Conservation (phyloP, 2,113 vertebrate genomes). For the Silurus glanis region DNA sequence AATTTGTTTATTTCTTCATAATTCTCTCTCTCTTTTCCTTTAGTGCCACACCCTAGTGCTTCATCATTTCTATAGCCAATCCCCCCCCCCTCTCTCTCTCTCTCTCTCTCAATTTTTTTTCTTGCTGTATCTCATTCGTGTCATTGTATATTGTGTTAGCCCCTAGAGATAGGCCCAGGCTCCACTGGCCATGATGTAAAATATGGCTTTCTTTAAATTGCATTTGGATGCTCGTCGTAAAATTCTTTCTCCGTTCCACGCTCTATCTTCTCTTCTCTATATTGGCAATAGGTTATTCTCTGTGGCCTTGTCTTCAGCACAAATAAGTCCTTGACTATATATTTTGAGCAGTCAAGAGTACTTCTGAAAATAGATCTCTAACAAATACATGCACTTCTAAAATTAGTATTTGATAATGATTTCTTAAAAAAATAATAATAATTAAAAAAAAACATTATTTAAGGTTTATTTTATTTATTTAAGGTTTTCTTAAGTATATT, state of each 20-base stretch:
- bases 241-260: not conserved
- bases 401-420: not conserved
- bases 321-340: slow-evolving; percentile 8
- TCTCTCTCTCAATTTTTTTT: not conserved
- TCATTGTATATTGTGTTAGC: slow-evolving; percentile 20
- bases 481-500: not conserved
- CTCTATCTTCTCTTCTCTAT: slow-evolving; percentile 1
- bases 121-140: not conserved
- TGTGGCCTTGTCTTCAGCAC: not conserved
- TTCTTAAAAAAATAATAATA: not conserved
- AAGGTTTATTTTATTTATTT: not conserved
- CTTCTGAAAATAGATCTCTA: slow-evolving; percentile 10
- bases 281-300: not conserved
- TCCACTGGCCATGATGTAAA: slow-evolving; percentile 24
- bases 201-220: slow-evolving; percentile 41
- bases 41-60: slow-evolving; percentile 12
- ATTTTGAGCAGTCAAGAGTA: not conserved
- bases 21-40: slow-evolving; percentile 4
- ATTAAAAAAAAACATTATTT: too few relatives aligned
- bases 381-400: not conserved
- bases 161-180: slow-evolving; percentile 30
- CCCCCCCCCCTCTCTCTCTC: not conserved
- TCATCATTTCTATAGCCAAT: not conserved
- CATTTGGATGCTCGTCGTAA: slow-evolving; percentile 37
- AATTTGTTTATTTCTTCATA: not conserved